Evolutionary conservation across 2,888 invertebrate species (phyloP), one percentile per base, ranked within the genome.

Genomic region (Zaprionus bogoriensis): DNA sequence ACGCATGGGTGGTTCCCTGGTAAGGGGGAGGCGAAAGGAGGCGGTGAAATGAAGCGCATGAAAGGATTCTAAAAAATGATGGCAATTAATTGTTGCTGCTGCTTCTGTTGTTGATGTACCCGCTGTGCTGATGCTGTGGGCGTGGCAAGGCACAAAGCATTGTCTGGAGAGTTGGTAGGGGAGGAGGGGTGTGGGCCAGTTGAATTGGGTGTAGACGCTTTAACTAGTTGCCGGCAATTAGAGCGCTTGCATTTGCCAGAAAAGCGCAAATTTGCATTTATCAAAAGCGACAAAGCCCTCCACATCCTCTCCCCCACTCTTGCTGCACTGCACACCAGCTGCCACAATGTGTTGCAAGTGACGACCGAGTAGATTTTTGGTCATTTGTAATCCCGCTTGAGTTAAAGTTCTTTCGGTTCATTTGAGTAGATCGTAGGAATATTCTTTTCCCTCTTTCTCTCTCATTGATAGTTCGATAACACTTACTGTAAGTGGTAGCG

Each of bases 31-130:
- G 51, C 20, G 10, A 5, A 14, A n/a, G 28, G 12, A 7, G 17
- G 19, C 30, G 39, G 10, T 81, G 81, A 76, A 80, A 84, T 67
- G 61, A 76, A 77, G 83, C 83, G 80, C 67, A 57, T 66, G 62
- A 81, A 77, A 67, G 74, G 74, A 77, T 70, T 77, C 59, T 70
- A 63, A 77, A 80, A 84, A 81, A 77, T 77, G 77, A 74, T 59
- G 71, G 64, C 77, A 74, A 78, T 78, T 78, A 78, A 78, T 78
- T 78, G 81, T 53, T 65, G 54, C 74, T 58, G 73, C 22, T 23
- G 38, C 9, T 42, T 52, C 67, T 68, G 68, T 12, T 47, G 51
- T 30, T 62, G 54, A 47, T 68, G 70, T 32, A 39, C 17, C n/a
- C 41, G 32, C 60, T 6, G 12, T 28, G 54, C 12, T 48, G 47